These are phyloP conservation scores for Dufourea novaeangliae DNA, from an alignment of 1,140 invertebrate genomes.

Conservation along the genomic window DNA sequence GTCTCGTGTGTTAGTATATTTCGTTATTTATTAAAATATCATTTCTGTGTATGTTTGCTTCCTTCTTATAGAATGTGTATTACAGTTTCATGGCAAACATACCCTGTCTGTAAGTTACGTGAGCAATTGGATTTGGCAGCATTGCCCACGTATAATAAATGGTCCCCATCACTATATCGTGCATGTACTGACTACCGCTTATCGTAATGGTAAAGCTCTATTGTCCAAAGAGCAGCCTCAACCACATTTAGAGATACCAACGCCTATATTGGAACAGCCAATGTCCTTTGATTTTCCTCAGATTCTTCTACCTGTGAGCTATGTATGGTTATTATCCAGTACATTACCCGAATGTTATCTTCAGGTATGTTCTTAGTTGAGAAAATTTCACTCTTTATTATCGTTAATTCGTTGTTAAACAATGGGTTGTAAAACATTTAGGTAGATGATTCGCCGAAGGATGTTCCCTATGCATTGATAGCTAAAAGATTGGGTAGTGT, in stretches of 20 bases:
- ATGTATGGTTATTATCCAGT: slow-evolving; percentile 90
- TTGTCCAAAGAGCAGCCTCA: slow-evolving; percentile 75
- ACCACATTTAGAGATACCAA: slow-evolving; percentile 85
- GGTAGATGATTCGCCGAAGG: slow-evolving; percentile 72
- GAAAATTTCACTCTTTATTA: too few species aligned
- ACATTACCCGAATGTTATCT: slow-evolving; percentile 88
- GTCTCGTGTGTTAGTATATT: slow-evolving; percentile 84
- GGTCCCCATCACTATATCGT: slow-evolving; percentile 90
- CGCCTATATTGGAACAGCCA: slow-evolving; percentile 87
- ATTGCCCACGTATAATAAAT: slow-evolving; percentile 88
- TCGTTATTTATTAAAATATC: not conserved
- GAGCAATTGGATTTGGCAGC: slow-evolving; percentile 89
- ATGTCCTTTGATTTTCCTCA: slow-evolving; percentile 77
- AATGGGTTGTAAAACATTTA: slow-evolving; percentile 44
- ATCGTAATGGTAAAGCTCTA: slow-evolving; percentile 84
- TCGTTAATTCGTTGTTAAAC: not conserved
- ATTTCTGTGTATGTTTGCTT: not conserved
- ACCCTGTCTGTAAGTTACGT: slow-evolving; percentile 88
- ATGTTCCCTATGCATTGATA: slow-evolving; percentile 74
- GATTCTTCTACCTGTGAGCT: slow-evolving; percentile 84
- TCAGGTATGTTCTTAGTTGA: slow-evolving; percentile 64
- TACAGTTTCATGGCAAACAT: slow-evolving; percentile 89
- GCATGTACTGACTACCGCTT: slow-evolving; percentile 89
- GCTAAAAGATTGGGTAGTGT: slow-evolving; percentile 76
- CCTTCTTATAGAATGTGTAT: slow-evolving; percentile 6